These are phyloP conservation scores for Vulpes vulpes DNA, from an alignment of 2,113 vertebrate species.

Conservation along the genomic window DNA sequence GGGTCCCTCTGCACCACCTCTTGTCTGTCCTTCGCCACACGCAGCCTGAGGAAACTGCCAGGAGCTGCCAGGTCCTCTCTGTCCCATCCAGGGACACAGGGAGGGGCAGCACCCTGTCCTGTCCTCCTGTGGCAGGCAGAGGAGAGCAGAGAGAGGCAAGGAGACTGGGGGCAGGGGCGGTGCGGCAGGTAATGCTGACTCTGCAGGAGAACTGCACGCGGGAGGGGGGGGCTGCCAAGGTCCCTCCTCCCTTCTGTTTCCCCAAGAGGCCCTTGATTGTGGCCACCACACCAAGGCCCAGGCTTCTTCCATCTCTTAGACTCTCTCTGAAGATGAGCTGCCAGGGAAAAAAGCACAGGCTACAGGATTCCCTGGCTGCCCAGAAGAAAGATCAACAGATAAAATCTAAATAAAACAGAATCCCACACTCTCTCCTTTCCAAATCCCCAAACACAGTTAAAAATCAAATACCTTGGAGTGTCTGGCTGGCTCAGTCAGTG, in stretches of 20 bases:
- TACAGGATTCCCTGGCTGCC: background rate
- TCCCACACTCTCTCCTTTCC: background rate
- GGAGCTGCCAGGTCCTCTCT: background rate
- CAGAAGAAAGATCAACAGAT: background rate
- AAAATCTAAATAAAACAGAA: background rate
- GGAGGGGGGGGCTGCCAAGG: too few species aligned
- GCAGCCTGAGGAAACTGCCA: background rate
- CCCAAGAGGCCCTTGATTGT: background rate
- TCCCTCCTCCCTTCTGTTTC: background rate
- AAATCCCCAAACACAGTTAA: background rate
- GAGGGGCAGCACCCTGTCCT: background rate
- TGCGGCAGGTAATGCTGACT: too few species aligned
- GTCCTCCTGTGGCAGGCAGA: background rate
- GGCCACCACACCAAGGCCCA: background rate
- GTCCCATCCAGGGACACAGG: background rate
- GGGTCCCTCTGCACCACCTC: background rate
- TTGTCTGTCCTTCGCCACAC: background rate
- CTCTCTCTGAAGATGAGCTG: background rate
- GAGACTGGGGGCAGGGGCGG: background rate
- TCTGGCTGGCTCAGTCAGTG: background rate
- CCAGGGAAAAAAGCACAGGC: background rate
- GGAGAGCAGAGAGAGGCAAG: background rate
- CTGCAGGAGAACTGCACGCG: background rate
- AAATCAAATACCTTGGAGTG: background rate
- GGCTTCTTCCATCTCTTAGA: background rate